These are phyloP conservation scores for Leguminivora glycinivorella DNA, from an alignment of 1,140 invertebrate species.

Conservation along the genomic window DNA sequence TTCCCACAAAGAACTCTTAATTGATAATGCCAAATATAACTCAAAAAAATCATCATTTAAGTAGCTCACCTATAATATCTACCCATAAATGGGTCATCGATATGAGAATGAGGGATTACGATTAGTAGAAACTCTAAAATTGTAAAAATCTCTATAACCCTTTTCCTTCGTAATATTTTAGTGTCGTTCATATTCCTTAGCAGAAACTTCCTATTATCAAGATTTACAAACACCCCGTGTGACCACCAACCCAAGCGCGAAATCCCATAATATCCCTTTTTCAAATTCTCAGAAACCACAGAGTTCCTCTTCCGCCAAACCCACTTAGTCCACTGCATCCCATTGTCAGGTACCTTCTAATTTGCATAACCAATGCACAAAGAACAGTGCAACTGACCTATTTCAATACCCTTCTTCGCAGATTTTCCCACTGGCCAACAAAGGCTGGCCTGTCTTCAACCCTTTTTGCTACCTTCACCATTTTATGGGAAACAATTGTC, in stretches of 20 bases:
- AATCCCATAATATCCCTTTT: neutral
- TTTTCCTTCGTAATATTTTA: too few species aligned
- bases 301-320: neutral
- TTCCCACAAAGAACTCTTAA: too few species aligned
- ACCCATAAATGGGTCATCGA: too few species aligned
- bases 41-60: too few species aligned
- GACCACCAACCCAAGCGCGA: neutral
- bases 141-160: too few species aligned
- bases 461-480: constrained; percentile 60
- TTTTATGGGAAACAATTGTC: constrained; percentile 72
- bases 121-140: too few species aligned
- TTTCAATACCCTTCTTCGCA: constrained; percentile 53
- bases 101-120: too few species aligned
- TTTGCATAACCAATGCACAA: constrained; percentile 67
- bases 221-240: neutral
- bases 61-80: too few species aligned
- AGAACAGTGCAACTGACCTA: constrained; percentile 65
- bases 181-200: too few species aligned
- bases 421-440: constrained; percentile 75
- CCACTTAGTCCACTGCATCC: constrained; percentile 38
- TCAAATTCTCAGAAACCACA: neutral
- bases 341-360: constrained; percentile 53
- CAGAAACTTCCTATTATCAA: neutral
- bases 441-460: constrained; percentile 54
- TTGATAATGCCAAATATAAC: too few species aligned